Base-by-base conservation (phyloP, 2,113 vertebrate genomes). In the Podilymbus podiceps region DNA sequence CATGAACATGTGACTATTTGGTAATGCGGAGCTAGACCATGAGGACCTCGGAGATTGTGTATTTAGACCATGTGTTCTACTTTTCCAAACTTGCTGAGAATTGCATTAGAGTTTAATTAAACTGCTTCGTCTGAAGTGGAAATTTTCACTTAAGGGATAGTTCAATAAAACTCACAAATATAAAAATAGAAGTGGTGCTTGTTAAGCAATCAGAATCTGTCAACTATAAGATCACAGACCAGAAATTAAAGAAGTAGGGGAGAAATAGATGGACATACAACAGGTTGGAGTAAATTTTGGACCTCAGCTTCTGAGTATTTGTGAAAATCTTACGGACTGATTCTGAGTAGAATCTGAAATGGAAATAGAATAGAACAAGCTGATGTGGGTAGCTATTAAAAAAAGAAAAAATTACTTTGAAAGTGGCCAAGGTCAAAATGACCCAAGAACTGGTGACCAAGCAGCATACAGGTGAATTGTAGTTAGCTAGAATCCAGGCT, bases 11-110 rank as follows among this genome's bases (percentile, higher is more conserved):
- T 60, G 22, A 38, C 33, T 50, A 55, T 12, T 11, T 8, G 7
- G 5, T 55, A 66, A 67, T 13, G 19, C 0, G 0, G 16, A 60
- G 49, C 4, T 33, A 75, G n/a, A 19, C n/a, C 9, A 10, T 14
- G 12, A 80, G 38, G 25, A 55, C 55, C 30, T 53, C 68, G 42
- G 27, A 77, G 3, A 8, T 30, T 30, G 3, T 55, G 9, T 60
- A 20, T 60, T 92, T 88, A 67, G n/a, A 68, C 3, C 8, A 27
- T 0, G 1, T 17, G 13, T 42, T 76, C 72, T 88, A 16, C 46
- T 86, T 80, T 74, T 74, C 42, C 49, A 60, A 10, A 49, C 38
- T 79, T 83, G 18, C 12, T 79, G 62, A 82, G 38, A 68, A 47
- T 28, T 75, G 56, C 4, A 11, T 17, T 49, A 38, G 22, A 5